phyloP scores from a whole-genome alignment of 2,797 vertebrate genomes.

The Chloroceryle amazona region DNA sequence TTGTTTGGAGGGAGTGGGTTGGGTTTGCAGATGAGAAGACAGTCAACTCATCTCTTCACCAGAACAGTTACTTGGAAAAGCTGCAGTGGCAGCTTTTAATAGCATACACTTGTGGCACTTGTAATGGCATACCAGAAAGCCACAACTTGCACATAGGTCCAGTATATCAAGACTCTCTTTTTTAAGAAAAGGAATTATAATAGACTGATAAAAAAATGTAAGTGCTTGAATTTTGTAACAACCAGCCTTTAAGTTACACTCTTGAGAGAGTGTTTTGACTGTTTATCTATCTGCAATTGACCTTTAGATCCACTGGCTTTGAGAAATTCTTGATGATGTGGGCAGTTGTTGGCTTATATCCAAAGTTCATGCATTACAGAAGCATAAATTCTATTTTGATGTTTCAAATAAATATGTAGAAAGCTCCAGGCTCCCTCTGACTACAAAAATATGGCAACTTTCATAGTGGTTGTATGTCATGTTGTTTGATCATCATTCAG shows the following conservation, averaged over 20 bases:
- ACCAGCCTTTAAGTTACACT: background rate
- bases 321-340: background rate
- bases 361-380: background rate
- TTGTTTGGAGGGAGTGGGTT: background rate
- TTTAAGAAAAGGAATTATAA: background rate
- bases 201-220: background rate
- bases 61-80: background rate
- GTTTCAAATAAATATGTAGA: background rate
- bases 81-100: background rate
- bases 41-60: background rate
- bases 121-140: background rate
- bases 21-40: background rate
- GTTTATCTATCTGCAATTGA: background rate
- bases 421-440: background rate
- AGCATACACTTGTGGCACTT: background rate
- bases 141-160: background rate
- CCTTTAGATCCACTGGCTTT: background rate
- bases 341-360: background rate
- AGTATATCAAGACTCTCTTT: background rate
- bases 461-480: background rate
- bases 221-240: background rate
- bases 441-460: background rate
- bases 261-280: background rate
- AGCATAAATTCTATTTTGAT: background rate
- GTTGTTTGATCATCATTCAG: background rate